Conservation (phyloP, 2,113 vertebrate genomes). For the Mesitornis unicolor region DNA sequence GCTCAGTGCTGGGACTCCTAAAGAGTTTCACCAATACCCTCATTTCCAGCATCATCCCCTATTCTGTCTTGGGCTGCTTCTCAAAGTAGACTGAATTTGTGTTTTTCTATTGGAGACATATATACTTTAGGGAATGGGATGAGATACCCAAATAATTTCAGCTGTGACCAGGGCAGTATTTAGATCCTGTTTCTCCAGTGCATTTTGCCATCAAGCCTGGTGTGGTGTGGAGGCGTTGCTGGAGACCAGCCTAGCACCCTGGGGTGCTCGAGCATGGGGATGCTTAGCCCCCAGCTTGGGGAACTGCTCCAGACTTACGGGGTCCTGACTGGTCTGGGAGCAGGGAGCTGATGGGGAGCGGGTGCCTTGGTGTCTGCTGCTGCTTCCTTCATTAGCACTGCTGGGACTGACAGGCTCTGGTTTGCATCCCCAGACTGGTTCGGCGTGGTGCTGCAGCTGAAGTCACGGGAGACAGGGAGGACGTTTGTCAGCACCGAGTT, state of each 20-base stretch:
- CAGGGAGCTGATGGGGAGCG: rapidly evolving
- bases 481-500: constrained; percentile 97
- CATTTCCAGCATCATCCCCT: background rate
- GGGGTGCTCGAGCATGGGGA: rapidly evolving
- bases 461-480: constrained; percentile 91
- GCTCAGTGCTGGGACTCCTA: background rate
- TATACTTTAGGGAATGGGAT: background rate
- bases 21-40: background rate
- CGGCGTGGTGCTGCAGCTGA: constrained; percentile 89
- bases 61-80: background rate
- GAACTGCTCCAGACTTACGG: background rate
- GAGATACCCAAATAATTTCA: background rate
- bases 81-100: background rate
- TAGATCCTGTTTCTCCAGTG: rapidly evolving
- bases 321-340: background rate
- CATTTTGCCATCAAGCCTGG: background rate
- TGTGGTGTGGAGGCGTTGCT: background rate
- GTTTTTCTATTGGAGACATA: background rate
- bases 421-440: constrained; percentile 85
- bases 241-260: background rate
- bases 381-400: background rate
- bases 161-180: rapidly evolving
- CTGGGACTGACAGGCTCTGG: background rate
- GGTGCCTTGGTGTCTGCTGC: background rate
- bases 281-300: background rate